Conservation (phyloP, 2,113 vertebrate species). For the Gymnobelideus leadbeateri region DNA sequence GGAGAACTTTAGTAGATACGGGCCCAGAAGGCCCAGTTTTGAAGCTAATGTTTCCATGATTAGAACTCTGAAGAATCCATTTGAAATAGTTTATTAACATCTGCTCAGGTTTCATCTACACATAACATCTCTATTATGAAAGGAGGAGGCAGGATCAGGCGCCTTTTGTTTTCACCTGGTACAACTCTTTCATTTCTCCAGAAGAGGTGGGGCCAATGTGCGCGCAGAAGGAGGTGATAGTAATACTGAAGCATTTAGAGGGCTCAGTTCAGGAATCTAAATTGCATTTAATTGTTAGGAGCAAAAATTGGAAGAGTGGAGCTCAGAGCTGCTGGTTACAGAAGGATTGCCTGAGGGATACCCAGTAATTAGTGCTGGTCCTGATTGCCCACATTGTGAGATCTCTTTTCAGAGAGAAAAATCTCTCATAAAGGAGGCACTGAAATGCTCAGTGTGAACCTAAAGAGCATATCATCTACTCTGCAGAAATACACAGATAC, state of each 20-base stretch:
- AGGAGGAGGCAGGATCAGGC: constrained; percentile 22
- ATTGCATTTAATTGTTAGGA: constrained; percentile 61
- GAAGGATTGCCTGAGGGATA: constrained; percentile 6
- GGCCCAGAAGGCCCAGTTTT: not conserved
- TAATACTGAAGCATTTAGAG: not conserved
- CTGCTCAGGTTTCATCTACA: constrained; percentile 26
- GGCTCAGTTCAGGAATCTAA: constrained; percentile 66
- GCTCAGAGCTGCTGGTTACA: not conserved
- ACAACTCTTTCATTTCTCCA: constrained; percentile 46
- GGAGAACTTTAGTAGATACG: not conserved
- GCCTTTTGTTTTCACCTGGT: constrained; percentile 66
- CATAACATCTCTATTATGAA: constrained; percentile 49
- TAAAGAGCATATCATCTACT: not conserved
- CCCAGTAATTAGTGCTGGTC: constrained; percentile 12
- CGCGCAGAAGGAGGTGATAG: not conserved
- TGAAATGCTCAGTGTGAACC: not conserved
- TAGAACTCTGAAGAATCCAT: constrained; percentile 36
- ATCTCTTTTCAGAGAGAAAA: constrained; percentile 56
- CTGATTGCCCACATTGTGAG: not conserved
- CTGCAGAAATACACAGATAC: not conserved
- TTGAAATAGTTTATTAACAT: constrained; percentile 41
- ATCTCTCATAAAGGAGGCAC: not conserved
- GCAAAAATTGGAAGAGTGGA: constrained; percentile 48
- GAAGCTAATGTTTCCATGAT: not conserved
- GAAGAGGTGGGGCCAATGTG: not conserved